These are phyloP conservation scores for Xestobium rufovillosum DNA, from an alignment of 2,888 invertebrate species.

Conservation along the genomic window DNA sequence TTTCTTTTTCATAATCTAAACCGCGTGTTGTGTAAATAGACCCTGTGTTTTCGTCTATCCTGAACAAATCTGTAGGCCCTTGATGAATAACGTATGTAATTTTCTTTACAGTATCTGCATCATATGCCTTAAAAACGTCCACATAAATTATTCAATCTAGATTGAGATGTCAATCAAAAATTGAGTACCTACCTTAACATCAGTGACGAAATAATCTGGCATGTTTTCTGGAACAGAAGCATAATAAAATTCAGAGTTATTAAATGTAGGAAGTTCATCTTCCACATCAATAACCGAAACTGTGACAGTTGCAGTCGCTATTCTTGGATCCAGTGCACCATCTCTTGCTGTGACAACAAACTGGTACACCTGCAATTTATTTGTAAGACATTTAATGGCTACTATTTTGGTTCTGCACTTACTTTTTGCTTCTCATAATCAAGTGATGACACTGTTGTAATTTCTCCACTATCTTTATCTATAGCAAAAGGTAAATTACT, in stretches of 20 bases:
- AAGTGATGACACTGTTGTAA: slow-evolving; percentile 63
- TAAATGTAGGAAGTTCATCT: slow-evolving; percentile 78
- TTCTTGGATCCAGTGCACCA: slow-evolving; percentile 74
- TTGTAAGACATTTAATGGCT: slow-evolving; percentile 2
- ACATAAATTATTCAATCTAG: neutral
- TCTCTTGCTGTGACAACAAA: slow-evolving; percentile 87
- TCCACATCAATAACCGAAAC: slow-evolving; percentile 71
- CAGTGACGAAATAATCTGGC: slow-evolving; percentile 67
- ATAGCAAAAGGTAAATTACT: slow-evolving; percentile 70
- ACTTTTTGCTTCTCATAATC: slow-evolving; percentile 80
- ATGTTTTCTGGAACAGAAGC: slow-evolving; percentile 80
- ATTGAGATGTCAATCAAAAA: too few species aligned
- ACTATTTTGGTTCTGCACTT: slow-evolving; percentile 18
- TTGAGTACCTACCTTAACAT: slow-evolving; percentile 62
- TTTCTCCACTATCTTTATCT: slow-evolving; percentile 71
- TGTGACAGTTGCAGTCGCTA: slow-evolving; percentile 81
- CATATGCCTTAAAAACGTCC: slow-evolving; percentile 57
- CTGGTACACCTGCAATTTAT: slow-evolving; percentile 54
- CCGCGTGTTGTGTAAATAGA: slow-evolving; percentile 67
- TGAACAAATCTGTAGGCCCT: slow-evolving; percentile 74
- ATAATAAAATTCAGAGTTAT: slow-evolving; percentile 59
- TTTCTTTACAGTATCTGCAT: slow-evolving; percentile 72
- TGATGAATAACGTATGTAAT: slow-evolving; percentile 78
- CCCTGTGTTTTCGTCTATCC: slow-evolving; percentile 74
- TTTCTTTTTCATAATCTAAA: slow-evolving; percentile 71